Evolutionary conservation across 2,888 invertebrate genomes (phyloP), one percentile per base, ranked within the genome.

Genomic region (Chrysolina oricalcia): DNA sequence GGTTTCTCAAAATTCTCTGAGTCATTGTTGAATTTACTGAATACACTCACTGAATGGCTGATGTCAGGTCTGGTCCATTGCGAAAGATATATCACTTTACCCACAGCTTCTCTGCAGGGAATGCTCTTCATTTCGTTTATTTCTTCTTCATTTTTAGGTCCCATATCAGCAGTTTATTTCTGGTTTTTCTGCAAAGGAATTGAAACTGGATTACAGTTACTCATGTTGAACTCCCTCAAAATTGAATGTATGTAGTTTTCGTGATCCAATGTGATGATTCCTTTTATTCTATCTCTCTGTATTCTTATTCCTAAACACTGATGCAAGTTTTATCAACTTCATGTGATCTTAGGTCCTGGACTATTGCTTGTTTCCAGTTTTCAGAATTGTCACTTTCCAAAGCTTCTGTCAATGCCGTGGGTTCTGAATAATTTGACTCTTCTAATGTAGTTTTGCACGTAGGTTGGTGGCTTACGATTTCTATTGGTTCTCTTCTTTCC

Each of bases 71-170:
- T n/a, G n/a, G n/a, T n/a, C n/a, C n/a, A n/a, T n/a, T 40, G 40
- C 40, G 40, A 40, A 40, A 40, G 5, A 10, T 40, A 40, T 5
- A 40, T 40, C 40, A 40, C 10, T 46, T 68, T 53, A 66, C 75
- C 76, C 19, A 76, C 70, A 63, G 70, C 74, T 68, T 79, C 71
- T 70, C 76, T 72, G 70, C 65, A 73, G 17, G 73, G 70, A 23
- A 70, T 46, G 1, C 21, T 72, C 11, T 35, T 21, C 56, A 40
- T 65, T 41, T 21, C 43, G 1, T 23, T 35, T 13, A 27, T 50
- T 43, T 70, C 66, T 23, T 62, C 19, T 50, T 23, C 63, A 9
- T 27, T 67, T 10, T 62, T 46, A 19, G 66, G 64, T 50, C 6
- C 15, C 68, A 50, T 62, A 48, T 65, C 40, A 56, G 40, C 62